Base-by-base conservation (phyloP, 2,888 invertebrate species). In the Papilio demoleus region DNA sequence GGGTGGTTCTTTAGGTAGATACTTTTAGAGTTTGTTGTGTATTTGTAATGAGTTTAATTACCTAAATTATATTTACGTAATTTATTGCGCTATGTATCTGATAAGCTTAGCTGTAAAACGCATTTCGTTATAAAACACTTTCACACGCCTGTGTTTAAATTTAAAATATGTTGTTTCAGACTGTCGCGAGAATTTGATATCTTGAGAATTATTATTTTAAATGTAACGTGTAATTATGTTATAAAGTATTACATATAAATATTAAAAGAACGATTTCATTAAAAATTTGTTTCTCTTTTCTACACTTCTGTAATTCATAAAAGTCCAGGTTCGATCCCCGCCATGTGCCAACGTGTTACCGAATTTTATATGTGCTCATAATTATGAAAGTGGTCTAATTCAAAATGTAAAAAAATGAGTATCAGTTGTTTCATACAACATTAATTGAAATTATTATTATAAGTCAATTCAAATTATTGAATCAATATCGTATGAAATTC, bases 171-270 rank as follows among this genome's bases (percentile, higher is more conserved):
- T 92, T 91, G 88, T 88, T 85, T 86, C 83, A 84, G 85, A 86
- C 80, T 85, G 85, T 88, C 87, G 84, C 85, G 83, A 88, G 86
- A 88, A 88, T 90, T 90, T 86, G 88, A 88, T 87, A 87, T 88
- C 88, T 87, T 88, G 88, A 88, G 88, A 91, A 90, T 90, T 90
- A 90, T 90, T 89, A 91, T 91, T 91, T 89, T 90, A 90, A 85
- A 88, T 89, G 88, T 91, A 91, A 85, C 78, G 87, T 92, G 91
- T 92, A 92, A 92, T 91, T 91, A 91, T 91, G 92, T 92, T 92
- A 90, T 89, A 86, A 91, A 91, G 90, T 92, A 92, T 92, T 91
- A 92, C 85, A 84, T 90, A 90, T 92, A 92, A 92, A 90, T 91
- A 92, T 91, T 90, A 90, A 92, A 92, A 91, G 85, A 86, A 90